phyloP scores from a whole-genome alignment of 2,797 vertebrate genomes.

The Anolis apletophallus region DNA sequence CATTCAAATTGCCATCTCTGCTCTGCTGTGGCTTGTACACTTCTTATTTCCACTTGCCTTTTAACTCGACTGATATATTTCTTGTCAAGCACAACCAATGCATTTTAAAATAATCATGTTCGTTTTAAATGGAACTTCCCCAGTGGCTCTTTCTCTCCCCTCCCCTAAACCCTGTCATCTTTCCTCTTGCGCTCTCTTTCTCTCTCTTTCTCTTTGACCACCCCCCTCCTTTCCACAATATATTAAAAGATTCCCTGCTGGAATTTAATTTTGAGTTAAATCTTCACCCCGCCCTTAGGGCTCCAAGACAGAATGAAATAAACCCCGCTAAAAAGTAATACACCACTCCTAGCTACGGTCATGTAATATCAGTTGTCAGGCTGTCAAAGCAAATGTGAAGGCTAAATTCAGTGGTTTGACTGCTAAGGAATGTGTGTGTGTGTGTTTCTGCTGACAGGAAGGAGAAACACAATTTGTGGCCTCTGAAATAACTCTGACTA shows the following conservation, averaged over 20 bases:
- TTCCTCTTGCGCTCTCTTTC: conserved; percentile 47
- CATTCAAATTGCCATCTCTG: neutral
- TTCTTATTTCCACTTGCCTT: conserved; percentile 49
- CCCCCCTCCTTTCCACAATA: conserved; percentile 68
- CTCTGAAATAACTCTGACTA: conserved; percentile 32
- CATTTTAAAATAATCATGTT: conserved; percentile 57
- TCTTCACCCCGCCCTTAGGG: conserved; percentile 65
- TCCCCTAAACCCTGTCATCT: conserved; percentile 8
- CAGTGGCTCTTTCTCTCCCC: conserved; percentile 35
- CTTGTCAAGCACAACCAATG: conserved; percentile 57
- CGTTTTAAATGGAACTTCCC: conserved; percentile 60
- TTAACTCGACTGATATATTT: conserved; percentile 56
- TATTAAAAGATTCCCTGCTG: conserved; percentile 72
- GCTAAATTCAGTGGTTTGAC: conserved; percentile 60
- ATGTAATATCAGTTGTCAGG: conserved; percentile 72
- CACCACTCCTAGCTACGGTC: conserved; percentile 67
- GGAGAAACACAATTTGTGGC: conserved; percentile 54
- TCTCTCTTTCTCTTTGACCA: conserved; percentile 40
- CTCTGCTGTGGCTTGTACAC: neutral
- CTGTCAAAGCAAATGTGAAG: conserved; percentile 71
- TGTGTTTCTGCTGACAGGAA: neutral
- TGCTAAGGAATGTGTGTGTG: neutral
- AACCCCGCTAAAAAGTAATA: conserved; percentile 76
- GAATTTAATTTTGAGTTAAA: conserved; percentile 78
- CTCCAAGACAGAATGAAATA: conserved; percentile 75